These are phyloP conservation scores for Ditylenchus weischeri DNA, from an alignment of 2,888 invertebrate species.

Conservation along the genomic window DNA sequence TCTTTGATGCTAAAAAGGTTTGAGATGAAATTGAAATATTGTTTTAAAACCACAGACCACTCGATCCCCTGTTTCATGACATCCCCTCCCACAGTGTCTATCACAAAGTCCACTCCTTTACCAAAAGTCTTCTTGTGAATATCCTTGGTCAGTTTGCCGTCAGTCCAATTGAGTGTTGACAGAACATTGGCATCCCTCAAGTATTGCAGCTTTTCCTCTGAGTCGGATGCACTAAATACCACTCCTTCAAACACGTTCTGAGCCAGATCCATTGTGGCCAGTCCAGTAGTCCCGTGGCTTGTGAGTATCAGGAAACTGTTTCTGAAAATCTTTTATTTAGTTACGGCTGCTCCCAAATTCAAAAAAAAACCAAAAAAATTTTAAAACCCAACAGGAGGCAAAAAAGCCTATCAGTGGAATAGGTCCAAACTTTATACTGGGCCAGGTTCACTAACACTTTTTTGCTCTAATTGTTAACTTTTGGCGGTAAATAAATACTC, in stretches of 20 bases:
- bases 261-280: conserved; percentile 72
- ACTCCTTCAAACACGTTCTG: conserved; percentile 70
- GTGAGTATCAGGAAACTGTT: conserved; percentile 69
- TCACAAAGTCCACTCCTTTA: conserved; percentile 68
- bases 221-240: conserved; percentile 71
- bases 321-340: conserved; percentile 53
- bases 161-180: conserved; percentile 67
- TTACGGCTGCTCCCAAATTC: too few species aligned
- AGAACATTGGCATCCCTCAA: conserved; percentile 69
- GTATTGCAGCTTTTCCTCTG: conserved; percentile 66
- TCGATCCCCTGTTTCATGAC: conserved; percentile 65
- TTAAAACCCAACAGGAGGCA: too few species aligned
- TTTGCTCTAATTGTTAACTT: too few species aligned
- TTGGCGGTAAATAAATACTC: too few species aligned
- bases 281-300: conserved; percentile 67
- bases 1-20: conserved; percentile 63
- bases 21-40: conserved; percentile 4
- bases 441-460: too few species aligned
- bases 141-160: conserved; percentile 63
- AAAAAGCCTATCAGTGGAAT: too few species aligned
- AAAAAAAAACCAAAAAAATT: too few species aligned
- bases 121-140: conserved; percentile 66
- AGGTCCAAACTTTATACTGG: too few species aligned
- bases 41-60: conserved; percentile 63
- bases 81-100: conserved; percentile 69